Percentiles rank a stretch among this genome's conserved stretches.
phyloP scores from a whole-genome alignment of 2,797 vertebrate genomes.

The Geotrypetes seraphini region DNA sequence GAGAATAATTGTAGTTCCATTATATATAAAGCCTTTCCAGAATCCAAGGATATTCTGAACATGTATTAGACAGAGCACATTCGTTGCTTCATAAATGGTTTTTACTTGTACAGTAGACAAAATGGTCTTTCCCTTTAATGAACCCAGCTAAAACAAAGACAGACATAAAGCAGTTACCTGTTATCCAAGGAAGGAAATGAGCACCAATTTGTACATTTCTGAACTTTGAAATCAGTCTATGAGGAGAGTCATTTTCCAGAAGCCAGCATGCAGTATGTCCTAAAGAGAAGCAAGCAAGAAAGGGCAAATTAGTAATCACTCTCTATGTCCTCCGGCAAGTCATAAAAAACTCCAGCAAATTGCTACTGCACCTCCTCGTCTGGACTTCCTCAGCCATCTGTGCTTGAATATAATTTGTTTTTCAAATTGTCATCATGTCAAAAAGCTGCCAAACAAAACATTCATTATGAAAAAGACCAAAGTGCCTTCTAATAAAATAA shows the following conservation, averaged over 20 bases:
- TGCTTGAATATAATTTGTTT: background rate
- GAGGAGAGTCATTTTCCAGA: background rate
- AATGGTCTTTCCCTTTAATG: too few species aligned
- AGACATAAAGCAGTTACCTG: conserved; percentile 23
- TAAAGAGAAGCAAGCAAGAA: background rate
- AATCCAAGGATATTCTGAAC: too few species aligned
- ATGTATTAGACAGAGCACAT: too few species aligned
- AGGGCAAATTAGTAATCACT: background rate
- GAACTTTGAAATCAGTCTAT: conserved; percentile 22
- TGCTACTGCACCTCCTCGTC: background rate
- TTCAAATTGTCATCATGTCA: background rate
- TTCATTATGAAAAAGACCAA: background rate
- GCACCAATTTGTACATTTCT: conserved; percentile 31
- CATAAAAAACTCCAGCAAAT: background rate
- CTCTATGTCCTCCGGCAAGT: background rate
- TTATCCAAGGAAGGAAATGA: conserved; percentile 36
- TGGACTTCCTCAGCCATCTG: background rate
- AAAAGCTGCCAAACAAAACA: too few species aligned
- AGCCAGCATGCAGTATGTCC: conserved; percentile 16
- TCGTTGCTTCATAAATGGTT: too few species aligned
- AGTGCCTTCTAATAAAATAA: background rate
- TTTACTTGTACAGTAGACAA: too few species aligned
- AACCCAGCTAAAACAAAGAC: conserved; percentile 9
- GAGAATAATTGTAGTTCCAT: too few species aligned
- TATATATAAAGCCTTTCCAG: too few species aligned